These are phyloP conservation scores for Silurus meridionalis DNA, from an alignment of 2,113 vertebrate species.

Conservation along the genomic window DNA sequence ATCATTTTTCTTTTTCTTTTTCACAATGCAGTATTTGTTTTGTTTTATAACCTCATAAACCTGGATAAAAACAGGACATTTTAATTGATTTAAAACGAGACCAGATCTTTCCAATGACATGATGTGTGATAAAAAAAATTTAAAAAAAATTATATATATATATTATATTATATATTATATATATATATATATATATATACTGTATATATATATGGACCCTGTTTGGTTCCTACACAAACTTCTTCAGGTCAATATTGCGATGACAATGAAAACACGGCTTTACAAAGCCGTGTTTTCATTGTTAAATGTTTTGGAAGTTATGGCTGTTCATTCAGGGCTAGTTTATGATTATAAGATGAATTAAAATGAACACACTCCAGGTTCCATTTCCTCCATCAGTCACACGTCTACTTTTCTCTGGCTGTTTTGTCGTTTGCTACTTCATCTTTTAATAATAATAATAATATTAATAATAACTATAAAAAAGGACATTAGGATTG, in stretches of 20 bases:
- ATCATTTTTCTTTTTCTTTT: neutral
- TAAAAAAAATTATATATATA: too few relatives aligned
- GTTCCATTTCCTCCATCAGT: neutral
- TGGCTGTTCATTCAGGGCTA: too few relatives aligned
- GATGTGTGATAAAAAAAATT: neutral
- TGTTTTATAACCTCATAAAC: neutral
- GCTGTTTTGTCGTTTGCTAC: neutral
- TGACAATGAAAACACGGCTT: neutral
- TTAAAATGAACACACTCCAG: neutral
- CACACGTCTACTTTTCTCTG: neutral
- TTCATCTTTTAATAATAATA: too few relatives aligned
- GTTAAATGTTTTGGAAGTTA: too few relatives aligned
- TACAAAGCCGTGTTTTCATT: too few relatives aligned
- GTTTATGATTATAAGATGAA: neutral
- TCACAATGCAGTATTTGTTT: neutral
- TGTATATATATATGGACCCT: too few relatives aligned
- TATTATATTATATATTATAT: too few relatives aligned
- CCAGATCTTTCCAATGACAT: neutral
- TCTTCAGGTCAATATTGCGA: neutral
- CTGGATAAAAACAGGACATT: neutral
- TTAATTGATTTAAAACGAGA: too few relatives aligned
- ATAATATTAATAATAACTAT: neutral
- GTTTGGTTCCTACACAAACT: neutral
- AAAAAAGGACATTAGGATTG: neutral
- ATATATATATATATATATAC: too few relatives aligned